phyloP scores from a whole-genome alignment of 2,797 vertebrate genomes.

The Sebastes itinus region DNA sequence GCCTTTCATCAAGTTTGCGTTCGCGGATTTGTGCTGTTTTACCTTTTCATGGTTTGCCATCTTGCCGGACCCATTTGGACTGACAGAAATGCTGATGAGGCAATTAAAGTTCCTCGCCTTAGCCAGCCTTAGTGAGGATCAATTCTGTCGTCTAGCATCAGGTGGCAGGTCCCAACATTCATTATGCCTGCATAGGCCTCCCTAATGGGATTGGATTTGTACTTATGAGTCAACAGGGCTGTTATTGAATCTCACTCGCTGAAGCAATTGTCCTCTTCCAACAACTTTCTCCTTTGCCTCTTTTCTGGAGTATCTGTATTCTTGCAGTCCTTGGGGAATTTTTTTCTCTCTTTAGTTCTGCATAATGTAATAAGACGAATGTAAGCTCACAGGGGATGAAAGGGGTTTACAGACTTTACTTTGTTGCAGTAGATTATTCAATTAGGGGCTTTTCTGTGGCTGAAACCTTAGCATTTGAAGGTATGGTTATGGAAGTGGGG shows the following conservation, averaged over 20 bases:
- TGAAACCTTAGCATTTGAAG: constrained; percentile 32
- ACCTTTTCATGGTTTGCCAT: constrained; percentile 23
- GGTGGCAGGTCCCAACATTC: constrained; percentile 69
- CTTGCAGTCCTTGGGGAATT: constrained; percentile 21
- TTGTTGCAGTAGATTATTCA: constrained; percentile 54
- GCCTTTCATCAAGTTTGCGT: constrained; percentile 35
- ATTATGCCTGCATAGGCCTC: constrained; percentile 68
- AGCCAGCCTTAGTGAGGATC: constrained; percentile 58
- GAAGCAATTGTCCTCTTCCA: constrained; percentile 48
- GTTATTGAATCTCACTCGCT: constrained; percentile 64
- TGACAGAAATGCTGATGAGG: constrained; percentile 67
- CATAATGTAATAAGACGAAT: constrained; percentile 42
- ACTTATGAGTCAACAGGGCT: constrained; percentile 72
- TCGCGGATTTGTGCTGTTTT: constrained; percentile 38
- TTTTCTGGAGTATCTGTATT: constrained; percentile 24
- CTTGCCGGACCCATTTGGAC: constrained; percentile 46
- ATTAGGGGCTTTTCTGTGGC: constrained; percentile 15
- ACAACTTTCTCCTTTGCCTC: constrained; percentile 39
- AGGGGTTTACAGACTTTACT: constrained; percentile 39
- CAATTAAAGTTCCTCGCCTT: constrained; percentile 62
- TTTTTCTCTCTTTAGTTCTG: constrained; percentile 37
- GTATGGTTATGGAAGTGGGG: constrained; percentile 4
- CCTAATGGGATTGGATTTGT: constrained; percentile 77
- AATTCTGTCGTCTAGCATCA: constrained; percentile 74
- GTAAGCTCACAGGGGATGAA: constrained; percentile 44